Conservation (phyloP, 2,888 invertebrate species). For the Ptychoptera albimana region DNA sequence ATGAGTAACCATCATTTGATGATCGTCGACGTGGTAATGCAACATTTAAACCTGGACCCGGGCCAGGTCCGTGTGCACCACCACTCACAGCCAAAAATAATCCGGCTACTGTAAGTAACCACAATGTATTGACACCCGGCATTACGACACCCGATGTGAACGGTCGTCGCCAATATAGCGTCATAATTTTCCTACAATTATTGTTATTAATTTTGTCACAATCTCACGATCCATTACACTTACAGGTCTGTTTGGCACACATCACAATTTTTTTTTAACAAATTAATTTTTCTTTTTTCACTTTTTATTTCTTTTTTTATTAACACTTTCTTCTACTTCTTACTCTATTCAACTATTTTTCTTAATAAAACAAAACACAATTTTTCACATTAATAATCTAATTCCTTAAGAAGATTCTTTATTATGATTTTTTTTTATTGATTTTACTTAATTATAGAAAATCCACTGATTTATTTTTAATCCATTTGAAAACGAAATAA, state of each 20-base stretch:
- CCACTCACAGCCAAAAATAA: constrained; percentile 12
- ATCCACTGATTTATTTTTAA: too few species aligned
- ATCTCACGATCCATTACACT: background rate
- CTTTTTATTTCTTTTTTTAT: too few species aligned
- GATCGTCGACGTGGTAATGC: constrained; percentile 26
- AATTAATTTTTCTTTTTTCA: too few species aligned
- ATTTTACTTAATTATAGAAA: too few species aligned
- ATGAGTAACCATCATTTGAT: constrained; percentile 26
- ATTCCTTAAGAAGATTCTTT: too few species aligned
- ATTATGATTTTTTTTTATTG: too few species aligned
- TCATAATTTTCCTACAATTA: constrained; percentile 13
- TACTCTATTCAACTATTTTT: too few species aligned
- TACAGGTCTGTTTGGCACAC: background rate
- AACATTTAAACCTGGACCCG: constrained; percentile 14
- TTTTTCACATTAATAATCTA: too few species aligned
- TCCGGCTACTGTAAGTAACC: constrained; percentile 11
- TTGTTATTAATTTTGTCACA: background rate
- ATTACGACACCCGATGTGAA: constrained; percentile 11
- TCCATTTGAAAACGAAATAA: too few species aligned
- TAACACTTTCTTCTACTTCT: too few species aligned
- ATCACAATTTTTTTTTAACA: too few species aligned
- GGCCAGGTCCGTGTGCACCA: constrained; percentile 17
- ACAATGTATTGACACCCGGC: constrained; percentile 8
- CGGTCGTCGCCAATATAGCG: constrained; percentile 15
- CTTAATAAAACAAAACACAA: too few species aligned